phyloP scores from a whole-genome alignment of 2,797 vertebrate species.

The Ctenosaura bakeri region DNA sequence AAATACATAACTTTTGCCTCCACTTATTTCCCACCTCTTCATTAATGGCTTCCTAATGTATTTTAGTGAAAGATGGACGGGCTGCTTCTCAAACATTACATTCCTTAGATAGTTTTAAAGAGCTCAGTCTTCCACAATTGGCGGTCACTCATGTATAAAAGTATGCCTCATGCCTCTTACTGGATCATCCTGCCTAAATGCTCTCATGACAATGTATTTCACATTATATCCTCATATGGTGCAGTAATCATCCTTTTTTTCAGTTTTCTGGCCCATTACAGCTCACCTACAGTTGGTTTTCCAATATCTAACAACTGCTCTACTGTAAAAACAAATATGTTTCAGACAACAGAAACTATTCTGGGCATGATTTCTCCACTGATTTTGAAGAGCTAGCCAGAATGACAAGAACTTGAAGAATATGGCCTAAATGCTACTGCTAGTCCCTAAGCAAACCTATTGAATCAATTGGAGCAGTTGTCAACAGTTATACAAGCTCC shows the following conservation, averaged over 20 bases:
- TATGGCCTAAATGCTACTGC: too few species aligned
- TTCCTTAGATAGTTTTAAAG: conserved; percentile 74
- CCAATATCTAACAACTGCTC: neutral
- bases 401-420: neutral
- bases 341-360: neutral
- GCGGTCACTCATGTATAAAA: conserved; percentile 70
- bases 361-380: neutral
- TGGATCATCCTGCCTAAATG: conserved; percentile 65
- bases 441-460: too few species aligned
- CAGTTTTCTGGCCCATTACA: conserved; percentile 51
- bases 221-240: conserved; percentile 27
- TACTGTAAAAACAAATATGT: conserved; percentile 36
- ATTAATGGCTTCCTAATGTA: conserved; percentile 74
- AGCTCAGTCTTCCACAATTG: conserved; percentile 60
- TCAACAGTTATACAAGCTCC: too few species aligned
- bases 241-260: conserved; percentile 41
- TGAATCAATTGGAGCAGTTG: too few species aligned
- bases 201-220: conserved; percentile 57
- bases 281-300: conserved; percentile 35
- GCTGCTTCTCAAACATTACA: conserved; percentile 66
- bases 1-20: conserved; percentile 69
- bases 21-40: conserved; percentile 63
- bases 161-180: conserved; percentile 57
- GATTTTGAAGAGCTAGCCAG: neutral
- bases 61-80: conserved; percentile 68